Percentiles rank a stretch among this genome's conserved stretches.
Conservation (phyloP, 2,888 invertebrate genomes). For the Eupithecia subumbrata region DNA sequence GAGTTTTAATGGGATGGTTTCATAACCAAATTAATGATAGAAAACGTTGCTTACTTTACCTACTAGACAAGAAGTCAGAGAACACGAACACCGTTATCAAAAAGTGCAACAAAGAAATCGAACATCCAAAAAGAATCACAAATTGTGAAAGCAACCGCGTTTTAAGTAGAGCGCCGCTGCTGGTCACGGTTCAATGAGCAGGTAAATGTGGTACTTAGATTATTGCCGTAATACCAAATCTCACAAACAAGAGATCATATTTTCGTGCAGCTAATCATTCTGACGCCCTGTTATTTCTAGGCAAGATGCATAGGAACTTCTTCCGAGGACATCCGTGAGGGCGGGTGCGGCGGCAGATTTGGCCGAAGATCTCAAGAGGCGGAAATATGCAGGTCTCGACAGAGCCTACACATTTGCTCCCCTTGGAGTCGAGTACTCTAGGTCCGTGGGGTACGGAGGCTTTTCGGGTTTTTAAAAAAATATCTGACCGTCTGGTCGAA, state of each 20-base stretch:
- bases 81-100: background rate
- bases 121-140: slow-evolving; percentile 7
- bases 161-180: slow-evolving; percentile 45
- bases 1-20: too few species aligned
- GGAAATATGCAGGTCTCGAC: too few species aligned
- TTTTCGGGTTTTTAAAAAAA: too few species aligned
- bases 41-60: background rate
- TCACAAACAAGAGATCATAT: too few species aligned
- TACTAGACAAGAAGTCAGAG: background rate
- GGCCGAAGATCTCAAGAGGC: too few species aligned
- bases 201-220: background rate
- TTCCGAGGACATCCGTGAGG: too few species aligned
- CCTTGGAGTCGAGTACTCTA: too few species aligned
- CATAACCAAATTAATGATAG: background rate
- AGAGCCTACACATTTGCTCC: too few species aligned
- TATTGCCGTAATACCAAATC: background rate
- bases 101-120: slow-evolving; percentile 1
- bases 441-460: too few species aligned
- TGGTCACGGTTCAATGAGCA: slow-evolving; percentile 50
- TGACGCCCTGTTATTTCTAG: background rate
- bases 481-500: too few species aligned
- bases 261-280: background rate
- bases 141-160: slow-evolving; percentile 57
- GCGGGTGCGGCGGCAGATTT: too few species aligned
- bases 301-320: too few species aligned